phyloP scores from a whole-genome alignment of 2,797 vertebrate genomes.

The Sebastes vulpes region DNA sequence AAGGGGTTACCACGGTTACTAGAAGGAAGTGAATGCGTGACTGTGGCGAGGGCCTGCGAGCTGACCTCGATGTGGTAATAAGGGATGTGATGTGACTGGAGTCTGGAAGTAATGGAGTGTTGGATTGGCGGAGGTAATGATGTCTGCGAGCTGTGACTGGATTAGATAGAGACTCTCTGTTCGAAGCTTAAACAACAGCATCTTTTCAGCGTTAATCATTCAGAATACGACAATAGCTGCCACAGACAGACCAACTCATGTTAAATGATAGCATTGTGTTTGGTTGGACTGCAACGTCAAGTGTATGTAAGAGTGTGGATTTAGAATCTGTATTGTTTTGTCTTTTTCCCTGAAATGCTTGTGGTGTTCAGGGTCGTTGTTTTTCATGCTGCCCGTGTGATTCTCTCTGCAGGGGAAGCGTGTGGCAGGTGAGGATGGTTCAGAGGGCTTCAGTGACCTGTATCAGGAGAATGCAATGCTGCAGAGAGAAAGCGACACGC shows the following conservation, averaged over 20 bases:
- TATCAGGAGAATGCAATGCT: conserved; percentile 95
- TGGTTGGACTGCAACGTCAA: neutral
- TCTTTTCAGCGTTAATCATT: conserved; percentile 29
- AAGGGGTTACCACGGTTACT: conserved; percentile 27
- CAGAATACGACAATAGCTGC: conserved; percentile 49
- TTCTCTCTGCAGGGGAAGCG: conserved; percentile 90
- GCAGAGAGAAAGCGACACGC: conserved; percentile 91
- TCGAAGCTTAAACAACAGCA: conserved; percentile 34
- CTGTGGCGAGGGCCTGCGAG: neutral
- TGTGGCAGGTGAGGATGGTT: conserved; percentile 90
- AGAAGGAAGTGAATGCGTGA: conserved; percentile 24
- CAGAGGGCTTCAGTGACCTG: conserved; percentile 93
- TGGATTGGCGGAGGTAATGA: conserved; percentile 30
- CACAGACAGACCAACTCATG: neutral
- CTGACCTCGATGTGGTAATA: conserved; percentile 64
- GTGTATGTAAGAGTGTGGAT: neutral
- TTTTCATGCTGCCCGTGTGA: neutral
- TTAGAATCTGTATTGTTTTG: neutral
- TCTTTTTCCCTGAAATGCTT: neutral
- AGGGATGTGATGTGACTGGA: conserved; percentile 54
- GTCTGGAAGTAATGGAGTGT: conserved; percentile 40
- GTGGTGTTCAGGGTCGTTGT: neutral
- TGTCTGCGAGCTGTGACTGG: conserved; percentile 28
- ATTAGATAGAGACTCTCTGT: conserved; percentile 56
- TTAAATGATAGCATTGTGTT: conserved; percentile 32